Evolutionary conservation across 2,888 invertebrate genomes (phyloP), one percentile per base, ranked within the genome.

Genomic region (Caenorhabditis parvicauda): DNA sequence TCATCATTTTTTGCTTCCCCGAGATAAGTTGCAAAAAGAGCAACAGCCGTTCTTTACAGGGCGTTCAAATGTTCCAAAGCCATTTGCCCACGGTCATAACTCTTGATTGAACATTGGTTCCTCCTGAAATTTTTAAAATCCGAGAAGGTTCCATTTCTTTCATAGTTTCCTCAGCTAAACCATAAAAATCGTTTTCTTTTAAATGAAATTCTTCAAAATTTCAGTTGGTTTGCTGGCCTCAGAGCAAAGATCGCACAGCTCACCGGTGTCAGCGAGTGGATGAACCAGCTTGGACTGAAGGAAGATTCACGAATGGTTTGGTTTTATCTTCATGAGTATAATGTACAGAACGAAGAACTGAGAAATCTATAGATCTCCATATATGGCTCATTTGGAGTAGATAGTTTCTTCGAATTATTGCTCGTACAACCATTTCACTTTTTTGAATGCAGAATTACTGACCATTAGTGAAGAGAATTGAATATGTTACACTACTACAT

Each of bases 221-320:
- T 45, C 64, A 70, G 73, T 54, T 73, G 73, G 73, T 68, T 73
- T 47, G 66, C 67, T n/a, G 73, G 71, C n/a, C 62, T 73, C 42
- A 54, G 62, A 44, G 62, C 70, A 19, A 69, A 68, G 48, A 50
- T 73, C 27, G 59, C 69, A 47, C 70, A 70, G 52, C 41, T 73
- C 37, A 54, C 69, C 12, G 45, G 61, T 25, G 64, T 73, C 52
- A 64, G 64, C 52, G 73, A 73, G 63, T 73, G 73, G 73, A 59
- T 73, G 62, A 67, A 58, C 39, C 73, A 73, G 49, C 45, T 73
- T 28, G 73, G 73, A 21, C 48, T 70, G 0, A 35, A 50, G 45
- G 54, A 60, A 17, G 58, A 64, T 49, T 47, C 49, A 9, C 54
- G 59, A 50, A 59, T 55, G 60, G 63, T 63, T 46, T 41, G 54